phyloP scores from a whole-genome alignment of 30 jellyfish, hydroid and myxozoan genomes.

The Cassiopea xamachana region DNA sequence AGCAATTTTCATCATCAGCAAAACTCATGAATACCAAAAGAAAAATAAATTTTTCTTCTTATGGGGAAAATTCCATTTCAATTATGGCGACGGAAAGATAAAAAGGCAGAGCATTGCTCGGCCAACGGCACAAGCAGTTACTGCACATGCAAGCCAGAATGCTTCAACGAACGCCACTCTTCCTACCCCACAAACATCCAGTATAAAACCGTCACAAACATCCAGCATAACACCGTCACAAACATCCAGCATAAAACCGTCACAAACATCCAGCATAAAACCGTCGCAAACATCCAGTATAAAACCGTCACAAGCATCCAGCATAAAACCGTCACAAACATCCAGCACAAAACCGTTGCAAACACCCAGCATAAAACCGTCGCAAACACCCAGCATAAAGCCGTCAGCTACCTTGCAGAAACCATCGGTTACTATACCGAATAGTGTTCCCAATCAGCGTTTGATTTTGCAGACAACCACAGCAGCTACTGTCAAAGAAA shows the following conservation, averaged over 20 bases:
- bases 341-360: not conserved
- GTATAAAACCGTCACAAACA: not conserved
- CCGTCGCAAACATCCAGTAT: not conserved
- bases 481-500: slow-evolving; percentile 8
- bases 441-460: too few species aligned
- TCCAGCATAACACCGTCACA: not conserved
- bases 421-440: not conserved
- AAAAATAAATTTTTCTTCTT: not conserved
- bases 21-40: not conserved
- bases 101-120: not conserved
- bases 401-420: not conserved
- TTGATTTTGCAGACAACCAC: not conserved
- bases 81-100: not conserved
- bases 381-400: not conserved
- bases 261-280: not conserved
- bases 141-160: not conserved
- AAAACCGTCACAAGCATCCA: not conserved
- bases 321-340: not conserved
- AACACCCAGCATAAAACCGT: not conserved
- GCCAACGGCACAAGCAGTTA: not conserved
- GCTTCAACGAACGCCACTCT: not conserved
- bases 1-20: not conserved
- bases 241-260: not conserved
- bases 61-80: not conserved
- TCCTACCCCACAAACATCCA: not conserved